Conservation (phyloP, 2,113 vertebrate genomes). For the Probosciger aterrimus region DNA sequence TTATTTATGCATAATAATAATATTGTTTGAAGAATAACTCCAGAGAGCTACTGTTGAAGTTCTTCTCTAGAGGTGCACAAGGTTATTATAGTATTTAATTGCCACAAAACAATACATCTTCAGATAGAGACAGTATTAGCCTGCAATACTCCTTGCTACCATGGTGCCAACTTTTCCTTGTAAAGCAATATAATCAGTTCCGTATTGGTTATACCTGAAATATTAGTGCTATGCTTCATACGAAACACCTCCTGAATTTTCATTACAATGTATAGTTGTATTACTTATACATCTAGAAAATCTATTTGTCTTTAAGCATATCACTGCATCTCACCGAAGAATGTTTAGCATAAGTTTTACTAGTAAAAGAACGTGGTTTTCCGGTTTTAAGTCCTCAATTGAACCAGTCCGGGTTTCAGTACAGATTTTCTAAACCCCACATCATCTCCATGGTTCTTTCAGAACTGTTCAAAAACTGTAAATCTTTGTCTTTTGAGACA, state of each 20-base stretch:
- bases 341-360: background rate
- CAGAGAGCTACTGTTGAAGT: background rate
- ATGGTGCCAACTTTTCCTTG: background rate
- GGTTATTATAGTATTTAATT: slow-evolving; percentile 20
- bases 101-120: background rate
- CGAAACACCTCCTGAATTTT: background rate
- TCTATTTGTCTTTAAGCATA: background rate
- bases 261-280: background rate
- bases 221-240: slow-evolving; percentile 12
- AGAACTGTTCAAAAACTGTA: background rate
- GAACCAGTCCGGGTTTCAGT: background rate
- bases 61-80: background rate
- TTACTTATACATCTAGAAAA: slow-evolving; percentile 18
- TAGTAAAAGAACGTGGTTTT: background rate
- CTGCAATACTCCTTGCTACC: background rate
- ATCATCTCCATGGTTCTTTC: background rate
- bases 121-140: background rate
- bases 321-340: background rate
- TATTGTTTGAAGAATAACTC: background rate
- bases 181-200: slow-evolving; percentile 37
- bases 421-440: background rate
- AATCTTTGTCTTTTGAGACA: background rate
- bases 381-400: background rate
- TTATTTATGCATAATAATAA: background rate
- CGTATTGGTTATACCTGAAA: background rate